Base-by-base conservation (phyloP, 2,888 invertebrate species). In the Copidosoma aretas region DNA sequence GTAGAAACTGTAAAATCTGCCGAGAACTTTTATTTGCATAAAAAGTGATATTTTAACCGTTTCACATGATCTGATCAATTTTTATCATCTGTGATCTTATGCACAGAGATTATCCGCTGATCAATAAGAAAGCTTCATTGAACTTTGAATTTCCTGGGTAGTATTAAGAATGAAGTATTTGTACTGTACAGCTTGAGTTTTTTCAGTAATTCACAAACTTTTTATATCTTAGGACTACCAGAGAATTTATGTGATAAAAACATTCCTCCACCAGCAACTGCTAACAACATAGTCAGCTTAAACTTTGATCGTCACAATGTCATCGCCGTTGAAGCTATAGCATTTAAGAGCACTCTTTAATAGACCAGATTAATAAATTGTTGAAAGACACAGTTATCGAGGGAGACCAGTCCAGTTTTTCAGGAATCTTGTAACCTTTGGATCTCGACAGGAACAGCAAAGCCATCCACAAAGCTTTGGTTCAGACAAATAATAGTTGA, bases 11-110 rank as follows among this genome's bases (percentile, higher is more conserved):
- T 84, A 94, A 95, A 80, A 95, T 97, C 80, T 92, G 93, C 76
- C 98, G 98, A 98, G 93, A 93, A 61, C 85, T 98, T 68, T 98
- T 95, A 89, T 97, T 46, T 92, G 93, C 82, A 91, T 95, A 15
- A 94, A 94, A 86, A 93, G 93, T 60, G 92, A 93, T 80, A 93
- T 94, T 79, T 90, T 93, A 53, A 90, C 91, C 64, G 92, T 94
- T 32, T 92, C 93, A 59, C 93, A 96, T 81, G 98, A 98, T 84
- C 86, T 99, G 67, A 95, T 99, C 1, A 95, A 94, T 81, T 97
- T 95, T 73, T 96, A 93, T 81, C 97, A 98, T 95, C 82, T 89
- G 97, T 75, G 98, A 99, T 86, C 89, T 94, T 81, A 89, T 97
- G 64, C 98, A 93, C 84, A 89, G 89, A 69, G 97, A 97, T 86